phyloP scores from a whole-genome alignment of 2,113 vertebrate genomes.

The Pungitius pungitius region DNA sequence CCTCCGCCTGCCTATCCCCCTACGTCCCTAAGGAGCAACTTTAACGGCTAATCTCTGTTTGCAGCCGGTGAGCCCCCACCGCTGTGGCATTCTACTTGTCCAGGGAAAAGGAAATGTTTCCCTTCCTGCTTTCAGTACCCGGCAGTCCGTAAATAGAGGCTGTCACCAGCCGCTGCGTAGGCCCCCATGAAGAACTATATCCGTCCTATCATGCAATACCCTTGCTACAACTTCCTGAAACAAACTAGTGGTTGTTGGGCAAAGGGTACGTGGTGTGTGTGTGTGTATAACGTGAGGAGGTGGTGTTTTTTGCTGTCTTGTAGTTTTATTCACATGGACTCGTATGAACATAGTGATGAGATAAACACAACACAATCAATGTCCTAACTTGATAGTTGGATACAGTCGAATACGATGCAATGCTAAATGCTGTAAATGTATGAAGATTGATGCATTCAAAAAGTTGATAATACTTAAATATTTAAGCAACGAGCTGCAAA shows the following conservation, averaged over 20 bases:
- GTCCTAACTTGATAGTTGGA: no score
- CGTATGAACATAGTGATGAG: conserved; percentile 3
- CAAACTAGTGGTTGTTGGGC: conserved; percentile 41
- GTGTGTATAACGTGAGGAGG: conserved; percentile 5
- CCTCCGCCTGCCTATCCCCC: neutral
- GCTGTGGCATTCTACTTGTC: conserved; percentile 59
- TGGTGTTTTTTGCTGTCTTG: conserved; percentile 12
- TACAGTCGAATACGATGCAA: no score
- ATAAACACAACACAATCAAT: neutral
- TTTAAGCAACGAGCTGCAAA: no score
- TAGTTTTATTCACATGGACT: neutral
- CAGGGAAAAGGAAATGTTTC: conserved; percentile 72
- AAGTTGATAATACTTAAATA: no score
- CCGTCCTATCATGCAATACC: conserved; percentile 58
- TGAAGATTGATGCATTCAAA: no score
- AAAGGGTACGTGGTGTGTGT: conserved; percentile 39
- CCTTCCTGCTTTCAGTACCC: conserved; percentile 68
- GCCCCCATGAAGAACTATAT: conserved; percentile 62
- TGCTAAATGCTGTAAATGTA: no score
- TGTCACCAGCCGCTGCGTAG: conserved; percentile 48
- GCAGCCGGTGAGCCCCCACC: conserved; percentile 66
- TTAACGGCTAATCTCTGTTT: conserved; percentile 69
- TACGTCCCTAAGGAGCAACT: conserved; percentile 47
- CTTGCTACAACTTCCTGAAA: conserved; percentile 64
- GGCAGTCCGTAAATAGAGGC: conserved; percentile 70